phyloP scores from a whole-genome alignment of 2,888 invertebrate genomes.

The Caenorhabditis sp. region DNA sequence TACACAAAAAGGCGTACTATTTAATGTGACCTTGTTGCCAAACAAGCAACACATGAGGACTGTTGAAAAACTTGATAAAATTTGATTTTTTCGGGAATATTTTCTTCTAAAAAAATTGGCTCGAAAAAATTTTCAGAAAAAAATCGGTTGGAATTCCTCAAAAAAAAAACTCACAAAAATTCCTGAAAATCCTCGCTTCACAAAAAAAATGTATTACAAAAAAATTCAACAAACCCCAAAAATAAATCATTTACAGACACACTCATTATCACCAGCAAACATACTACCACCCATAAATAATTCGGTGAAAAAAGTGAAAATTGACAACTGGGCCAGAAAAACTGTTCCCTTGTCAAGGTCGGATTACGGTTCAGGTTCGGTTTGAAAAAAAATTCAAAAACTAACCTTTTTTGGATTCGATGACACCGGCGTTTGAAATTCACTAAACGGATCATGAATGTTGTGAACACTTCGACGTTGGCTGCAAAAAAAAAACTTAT shows the following conservation, averaged over 20 bases:
- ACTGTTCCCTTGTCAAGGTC: neutral
- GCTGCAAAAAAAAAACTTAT: slow-evolving; percentile 24
- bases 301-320: neutral
- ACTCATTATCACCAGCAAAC: neutral
- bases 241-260: neutral
- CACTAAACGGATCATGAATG: slow-evolving; percentile 9
- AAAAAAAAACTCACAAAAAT: too few species aligned
- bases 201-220: too few species aligned
- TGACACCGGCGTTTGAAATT: slow-evolving; percentile 19
- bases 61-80: too few species aligned
- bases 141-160: too few species aligned
- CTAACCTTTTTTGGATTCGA: slow-evolving; percentile 40
- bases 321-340: neutral
- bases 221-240: too few species aligned
- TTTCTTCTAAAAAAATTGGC: too few species aligned
- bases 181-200: too few species aligned
- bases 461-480: slow-evolving; percentile 44
- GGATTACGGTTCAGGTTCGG: neutral
- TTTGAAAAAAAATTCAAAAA: slow-evolving; percentile 21
- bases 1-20: too few species aligned
- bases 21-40: too few species aligned
- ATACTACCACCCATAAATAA: neutral
- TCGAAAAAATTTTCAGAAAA: too few species aligned
- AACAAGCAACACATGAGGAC: too few species aligned
- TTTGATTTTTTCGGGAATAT: too few species aligned